A percentile compares a stretch with the other conserved stretches of the same genome.
phyloP scores from a whole-genome alignment of 2,113 vertebrate species.

The Talpa occidentalis region DNA sequence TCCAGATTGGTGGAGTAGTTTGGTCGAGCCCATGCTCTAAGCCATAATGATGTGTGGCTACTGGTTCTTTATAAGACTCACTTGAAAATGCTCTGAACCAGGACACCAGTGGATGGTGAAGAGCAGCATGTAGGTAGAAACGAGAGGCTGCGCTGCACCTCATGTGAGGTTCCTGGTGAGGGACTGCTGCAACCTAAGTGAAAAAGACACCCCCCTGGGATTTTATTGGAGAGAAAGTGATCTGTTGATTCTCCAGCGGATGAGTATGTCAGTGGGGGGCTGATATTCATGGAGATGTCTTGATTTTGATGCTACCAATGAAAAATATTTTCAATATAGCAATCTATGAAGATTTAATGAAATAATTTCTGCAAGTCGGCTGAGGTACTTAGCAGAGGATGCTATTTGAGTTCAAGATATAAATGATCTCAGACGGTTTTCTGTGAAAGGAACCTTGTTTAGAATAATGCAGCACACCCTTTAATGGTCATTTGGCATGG shows the following conservation, averaged over 20 bases:
- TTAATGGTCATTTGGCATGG: neutral
- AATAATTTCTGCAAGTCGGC: constrained; percentile 16
- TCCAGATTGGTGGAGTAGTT: neutral
- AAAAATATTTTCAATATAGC: constrained; percentile 30
- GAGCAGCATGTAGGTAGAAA: no score
- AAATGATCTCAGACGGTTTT: constrained; percentile 14
- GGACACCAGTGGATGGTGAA: neutral
- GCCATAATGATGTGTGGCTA: neutral
- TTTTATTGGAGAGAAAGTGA: neutral
- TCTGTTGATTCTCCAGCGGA: neutral
- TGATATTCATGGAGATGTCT: neutral
- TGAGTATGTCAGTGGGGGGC: neutral
- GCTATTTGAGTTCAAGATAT: constrained; percentile 30
- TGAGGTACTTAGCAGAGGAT: constrained; percentile 13
- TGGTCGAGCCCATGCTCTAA: neutral
- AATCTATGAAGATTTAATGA: constrained; percentile 44
- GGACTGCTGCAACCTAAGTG: neutral
- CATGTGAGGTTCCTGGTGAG: neutral
- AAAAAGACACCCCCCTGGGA: rapidly evolving
- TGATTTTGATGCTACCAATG: constrained; percentile 2
- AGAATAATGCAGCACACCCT: neutral
- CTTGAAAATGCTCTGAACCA: neutral
- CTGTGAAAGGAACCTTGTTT: constrained; percentile 22
- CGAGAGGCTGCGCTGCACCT: neutral
- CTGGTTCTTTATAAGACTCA: neutral